Conservation (phyloP, 2,113 vertebrate species). For the Eupsittula cactorum region DNA sequence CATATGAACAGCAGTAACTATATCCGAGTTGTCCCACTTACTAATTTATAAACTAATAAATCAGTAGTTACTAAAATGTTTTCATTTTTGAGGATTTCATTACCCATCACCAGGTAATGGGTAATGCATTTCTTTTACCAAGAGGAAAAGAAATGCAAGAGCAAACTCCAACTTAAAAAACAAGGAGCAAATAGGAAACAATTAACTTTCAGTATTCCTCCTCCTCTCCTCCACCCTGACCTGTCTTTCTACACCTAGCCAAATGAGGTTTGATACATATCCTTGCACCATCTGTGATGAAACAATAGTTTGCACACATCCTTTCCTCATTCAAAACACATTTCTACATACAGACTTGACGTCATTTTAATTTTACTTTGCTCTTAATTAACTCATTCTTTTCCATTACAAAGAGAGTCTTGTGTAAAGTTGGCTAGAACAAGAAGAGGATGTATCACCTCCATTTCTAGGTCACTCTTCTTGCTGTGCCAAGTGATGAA, state of each 20-base stretch:
- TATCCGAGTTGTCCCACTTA: not conserved
- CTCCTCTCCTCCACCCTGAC: slow-evolving; percentile 12
- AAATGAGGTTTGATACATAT: not conserved
- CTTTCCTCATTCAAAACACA: slow-evolving; percentile 29
- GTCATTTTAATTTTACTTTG: slow-evolving; percentile 10
- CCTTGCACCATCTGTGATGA: slow-evolving; percentile 25
- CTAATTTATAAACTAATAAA: not conserved
- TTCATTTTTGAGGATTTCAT: not conserved
- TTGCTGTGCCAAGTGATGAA: not conserved
- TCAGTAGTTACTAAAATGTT: not conserved
- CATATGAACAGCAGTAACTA: not conserved
- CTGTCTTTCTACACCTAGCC: not conserved
- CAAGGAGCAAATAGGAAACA: not conserved
- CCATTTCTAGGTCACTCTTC: not conserved
- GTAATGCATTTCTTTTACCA: not conserved
- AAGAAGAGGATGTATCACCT: not conserved
- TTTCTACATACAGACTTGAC: slow-evolving; percentile 31
- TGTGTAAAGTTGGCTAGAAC: not conserved
- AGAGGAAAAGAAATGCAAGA: not conserved
- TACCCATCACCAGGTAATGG: not conserved
- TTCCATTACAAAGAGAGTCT: slow-evolving; percentile 30
- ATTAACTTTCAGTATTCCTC: slow-evolving; percentile 1
- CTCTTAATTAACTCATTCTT: slow-evolving; percentile 57
- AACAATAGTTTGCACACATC: slow-evolving; percentile 1
- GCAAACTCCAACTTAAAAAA: not conserved